These are phyloP conservation scores for Drosophila paramelanica DNA, from an alignment of 2,888 invertebrate genomes.

Conservation along the genomic window DNA sequence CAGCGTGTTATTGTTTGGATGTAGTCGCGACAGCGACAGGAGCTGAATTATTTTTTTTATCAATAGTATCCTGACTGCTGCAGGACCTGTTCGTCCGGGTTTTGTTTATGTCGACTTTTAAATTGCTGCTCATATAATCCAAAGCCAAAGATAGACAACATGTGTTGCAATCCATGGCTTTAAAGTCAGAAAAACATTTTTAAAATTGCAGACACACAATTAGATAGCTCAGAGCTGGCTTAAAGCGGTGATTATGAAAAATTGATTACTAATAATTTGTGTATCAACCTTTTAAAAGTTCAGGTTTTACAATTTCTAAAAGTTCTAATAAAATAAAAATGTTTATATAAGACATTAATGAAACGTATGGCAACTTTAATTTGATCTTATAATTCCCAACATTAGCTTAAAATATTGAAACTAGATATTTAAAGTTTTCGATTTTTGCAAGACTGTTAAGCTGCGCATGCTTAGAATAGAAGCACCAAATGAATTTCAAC, in stretches of 20 bases:
- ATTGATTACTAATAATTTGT: too few species aligned
- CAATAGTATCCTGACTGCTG: slow-evolving; percentile 20
- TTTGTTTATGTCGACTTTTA: slow-evolving; percentile 62
- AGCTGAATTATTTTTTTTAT: slow-evolving; percentile 38
- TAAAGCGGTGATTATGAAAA: too few species aligned
- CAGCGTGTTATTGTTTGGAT: slow-evolving; percentile 57
- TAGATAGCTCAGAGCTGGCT: background rate
- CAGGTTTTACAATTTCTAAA: too few species aligned
- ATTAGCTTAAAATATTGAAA: background rate
- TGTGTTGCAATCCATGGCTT: slow-evolving; percentile 53
- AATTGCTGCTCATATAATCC: slow-evolving; percentile 48
- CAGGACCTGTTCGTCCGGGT: slow-evolving; percentile 4
- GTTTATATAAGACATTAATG: too few species aligned
- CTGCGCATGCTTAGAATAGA: too few species aligned
- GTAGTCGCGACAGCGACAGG: slow-evolving; percentile 62
- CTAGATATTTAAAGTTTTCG: too few species aligned
- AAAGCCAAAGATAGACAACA: slow-evolving; percentile 43
- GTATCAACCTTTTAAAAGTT: too few species aligned
- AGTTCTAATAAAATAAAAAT: too few species aligned
- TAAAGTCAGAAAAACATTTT: slow-evolving; percentile 17
- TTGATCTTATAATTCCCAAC: background rate
- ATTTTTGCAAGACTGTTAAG: too few species aligned
- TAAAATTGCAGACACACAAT: background rate
- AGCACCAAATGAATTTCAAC: too few species aligned
- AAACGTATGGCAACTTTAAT: background rate